Base-by-base conservation (phyloP, 2,797 vertebrate species). In the Channallabes apus region DNA sequence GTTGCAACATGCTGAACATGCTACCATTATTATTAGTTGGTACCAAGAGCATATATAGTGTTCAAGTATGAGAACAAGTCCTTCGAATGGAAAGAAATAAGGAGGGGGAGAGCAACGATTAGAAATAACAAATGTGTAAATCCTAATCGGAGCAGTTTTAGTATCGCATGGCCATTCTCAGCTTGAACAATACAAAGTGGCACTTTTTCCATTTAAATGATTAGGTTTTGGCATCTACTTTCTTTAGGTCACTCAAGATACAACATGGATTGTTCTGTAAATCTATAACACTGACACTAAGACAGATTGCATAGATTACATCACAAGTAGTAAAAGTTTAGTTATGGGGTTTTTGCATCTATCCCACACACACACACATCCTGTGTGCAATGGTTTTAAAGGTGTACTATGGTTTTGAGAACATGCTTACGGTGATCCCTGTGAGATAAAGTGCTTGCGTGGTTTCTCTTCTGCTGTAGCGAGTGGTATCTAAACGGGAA, bases 401-500 rank as follows among this genome's bases (percentile, higher is more conserved):
- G 18, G 20, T 71, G 20, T 8, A 0, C 3, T 1, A 18, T 71
- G 68, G 22, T 6, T 54, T 27, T 73, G 14, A 27, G 14, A 27
- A 73, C 27, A 12, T 20, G 5, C 3, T 9, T 32, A 18, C 11
- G n/a, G 29, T 58, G 64, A 78, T 56, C 12, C 6, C 20, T 54
- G 8, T 78, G 22, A 56, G 61, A 38, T 64, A 3, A 27, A 38
- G 24, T 22, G 62, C 17, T 62, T 12, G 24, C 71, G 15, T 61
- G 41, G n/a, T 29, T 46, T 83, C 24, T 84, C 14, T 85, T 81
- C 83, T 91, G 73, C 78, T 82, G 83, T 91, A 99, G 98, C 75
- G 97, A 97, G 92, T 99, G 98, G 98, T 99, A 98, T 91, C 84
- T 99, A 89, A 95, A 99, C 32, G 98, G 98, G 82, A 99, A 98